Base-by-base conservation (phyloP, 2,888 invertebrate species). In the Spilarctia lutea region DNA sequence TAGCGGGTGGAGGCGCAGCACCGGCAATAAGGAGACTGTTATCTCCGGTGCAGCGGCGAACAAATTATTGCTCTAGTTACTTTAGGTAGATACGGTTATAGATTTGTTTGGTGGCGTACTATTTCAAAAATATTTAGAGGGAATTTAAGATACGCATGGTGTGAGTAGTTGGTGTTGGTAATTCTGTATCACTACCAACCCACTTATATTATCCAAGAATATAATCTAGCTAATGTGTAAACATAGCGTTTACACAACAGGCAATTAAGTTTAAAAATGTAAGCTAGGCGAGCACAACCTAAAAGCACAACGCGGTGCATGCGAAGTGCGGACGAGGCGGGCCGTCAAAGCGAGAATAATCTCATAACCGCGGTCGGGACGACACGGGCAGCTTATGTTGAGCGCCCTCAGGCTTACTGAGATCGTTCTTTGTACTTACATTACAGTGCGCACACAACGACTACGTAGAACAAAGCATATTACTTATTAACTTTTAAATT, bases 301-400 rank as follows among this genome's bases (percentile, higher is more conserved):
- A 89, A 91, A 91, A 91, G 92, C 86, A 89, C 91, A 91, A 86
- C 90, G 86, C 86, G 83, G 85, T 88, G 89, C 88, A 90, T 88
- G 88, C 90, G 87, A 86, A 87, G 85, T 86, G 86, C 86, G 85
- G 87, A 87, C 84, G 87, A 89, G 89, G 88, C 88, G 87, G 80
- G 87, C 89, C 91, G 92, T 93, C 94, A 94, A 94, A 94, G 94
- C 92, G 91, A 92, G 91, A 92, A 92, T 94, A 94, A 94, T 94
- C 93, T 93, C 93, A 94, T 94, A 94, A 94, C 93, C 89, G 90
- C 89, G 90, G 88, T 87, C 89, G 89, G 90, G 91, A 90, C 92
- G 90, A 92, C 91, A 89, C 88, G 91, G 88, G 82, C 91, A 91
- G 91, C 92, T 91, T 92, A 91, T 89, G 90, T 90, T 84, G 88